phyloP scores from a whole-genome alignment of 2,888 invertebrate species.

The Drosophila birchii region DNA sequence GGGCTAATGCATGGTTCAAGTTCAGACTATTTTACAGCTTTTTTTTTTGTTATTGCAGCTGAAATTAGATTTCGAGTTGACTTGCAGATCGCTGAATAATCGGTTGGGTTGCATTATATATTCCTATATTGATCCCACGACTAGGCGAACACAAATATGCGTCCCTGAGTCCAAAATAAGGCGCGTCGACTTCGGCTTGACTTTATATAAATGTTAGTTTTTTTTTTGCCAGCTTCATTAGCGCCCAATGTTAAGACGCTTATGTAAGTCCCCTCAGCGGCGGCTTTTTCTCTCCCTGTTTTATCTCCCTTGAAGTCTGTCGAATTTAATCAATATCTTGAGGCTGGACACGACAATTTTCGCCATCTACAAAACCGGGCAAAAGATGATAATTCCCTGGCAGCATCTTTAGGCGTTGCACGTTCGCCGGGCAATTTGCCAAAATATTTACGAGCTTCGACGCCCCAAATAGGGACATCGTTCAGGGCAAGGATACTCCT shows the following conservation, averaged over 20 bases:
- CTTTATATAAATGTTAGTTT: slow-evolving; percentile 34
- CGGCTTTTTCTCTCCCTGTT: background rate
- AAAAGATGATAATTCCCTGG: slow-evolving; percentile 39
- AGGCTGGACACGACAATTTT: slow-evolving; percentile 45
- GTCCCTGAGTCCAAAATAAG: slow-evolving; percentile 12
- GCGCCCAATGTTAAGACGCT: slow-evolving; percentile 31
- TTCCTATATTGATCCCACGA: background rate
- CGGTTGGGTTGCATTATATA: background rate
- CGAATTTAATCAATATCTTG: slow-evolving; percentile 67
- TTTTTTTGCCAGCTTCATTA: slow-evolving; percentile 61
- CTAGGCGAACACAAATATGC: background rate
- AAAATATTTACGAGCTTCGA: slow-evolving; percentile 73
- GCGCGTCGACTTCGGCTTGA: slow-evolving; percentile 25
- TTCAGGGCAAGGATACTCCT: slow-evolving; percentile 45
- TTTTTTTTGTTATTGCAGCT: background rate
- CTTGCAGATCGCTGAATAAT: slow-evolving; percentile 22
- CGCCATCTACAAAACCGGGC: slow-evolving; percentile 39
- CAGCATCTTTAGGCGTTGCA: slow-evolving; percentile 57
- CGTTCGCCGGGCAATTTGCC: slow-evolving; percentile 70
- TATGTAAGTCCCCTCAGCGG: slow-evolving; percentile 28
- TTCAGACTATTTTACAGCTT: slow-evolving; percentile 25
- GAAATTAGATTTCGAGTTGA: slow-evolving; percentile 34
- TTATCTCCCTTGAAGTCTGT: slow-evolving; percentile 7
- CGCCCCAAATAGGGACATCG: slow-evolving; percentile 57
- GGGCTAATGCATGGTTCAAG: slow-evolving; percentile 22